Evolutionary conservation across 1,140 invertebrate species (phyloP), one percentile per base, ranked within the genome.

Genomic region (Cherax quadricarinatus): DNA sequence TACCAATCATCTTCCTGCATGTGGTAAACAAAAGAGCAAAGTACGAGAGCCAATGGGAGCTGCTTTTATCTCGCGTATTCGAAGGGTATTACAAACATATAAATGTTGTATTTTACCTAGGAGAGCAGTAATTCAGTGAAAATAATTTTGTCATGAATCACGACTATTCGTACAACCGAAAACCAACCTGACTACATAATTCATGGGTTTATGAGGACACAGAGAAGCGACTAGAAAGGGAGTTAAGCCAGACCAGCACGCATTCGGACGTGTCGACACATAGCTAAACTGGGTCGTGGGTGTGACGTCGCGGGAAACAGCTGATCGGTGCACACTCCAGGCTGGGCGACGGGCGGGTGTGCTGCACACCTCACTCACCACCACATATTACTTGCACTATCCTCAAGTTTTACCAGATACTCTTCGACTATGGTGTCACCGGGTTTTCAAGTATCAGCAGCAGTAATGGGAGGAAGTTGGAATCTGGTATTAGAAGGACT

Each of bases 221-320:
- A 41, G 4, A 80, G 12, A 24, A 9, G n/a, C 7, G 62, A 60
- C 7, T 60, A 14, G 18, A 3, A 4, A 24, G 24, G 7, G 21
- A 85, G 53, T 24, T 41, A 85, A 85, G 83, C 49, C 83, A 66
- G 18, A 4, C 60, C 12, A 12, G 83, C 83, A 85, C 60, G 83
- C 83, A 48, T 85, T 48, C 83, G 83, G n/a, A 85, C 83, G 83
- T 48, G 83, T 70, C 24, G 57, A 48, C 83, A 70, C 83, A 49
- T 85, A 41, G 83, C 83, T 85, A 85, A 85, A 85, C 60, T 85
- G 83, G 83, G 83, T 85, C 62, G 83, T 85, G 83, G 83, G 83
- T 85, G 82, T 85, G 83, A 85, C 83, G 83, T 85, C 70, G 83
- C 83, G 83, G 30, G 83, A 48, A 85, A 85, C 83, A 85, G 83